Evolutionary conservation across 2,113 vertebrate species (phyloP).

Genomic region (Chaetops frenatus): DNA sequence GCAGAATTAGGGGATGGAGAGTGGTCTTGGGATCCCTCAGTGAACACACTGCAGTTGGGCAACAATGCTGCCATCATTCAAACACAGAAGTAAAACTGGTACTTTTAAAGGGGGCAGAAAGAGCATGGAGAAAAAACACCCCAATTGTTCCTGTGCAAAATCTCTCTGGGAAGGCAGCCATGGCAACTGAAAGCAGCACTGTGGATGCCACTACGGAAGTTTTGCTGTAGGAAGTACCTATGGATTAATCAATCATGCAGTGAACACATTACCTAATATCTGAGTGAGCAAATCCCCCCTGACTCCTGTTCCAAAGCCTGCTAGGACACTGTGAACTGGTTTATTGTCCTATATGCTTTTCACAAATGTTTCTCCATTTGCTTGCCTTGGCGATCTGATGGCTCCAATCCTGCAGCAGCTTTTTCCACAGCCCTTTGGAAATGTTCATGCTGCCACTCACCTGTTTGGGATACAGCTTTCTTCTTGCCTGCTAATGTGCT

Average conservation of each 20-base stretch:
- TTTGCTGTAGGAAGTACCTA: not conserved
- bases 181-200: not conserved
- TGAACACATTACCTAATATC: not conserved
- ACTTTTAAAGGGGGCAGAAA: not conserved
- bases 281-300: not conserved
- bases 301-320: not conserved
- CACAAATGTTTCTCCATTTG: not conserved
- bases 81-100: not conserved
- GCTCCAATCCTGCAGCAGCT: not conserved
- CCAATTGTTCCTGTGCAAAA: not conserved
- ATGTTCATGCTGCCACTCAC: not conserved
- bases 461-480: not conserved
- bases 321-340: not conserved
- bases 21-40: not conserved
- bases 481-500: not conserved
- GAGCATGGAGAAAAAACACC: not conserved
- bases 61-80: rapidly evolving
- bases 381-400: not conserved
- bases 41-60: not conserved
- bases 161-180: not conserved
- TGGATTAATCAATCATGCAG: not conserved
- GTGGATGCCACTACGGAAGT: not conserved
- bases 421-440: not conserved
- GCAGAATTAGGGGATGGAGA: not conserved
- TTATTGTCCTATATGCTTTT: not conserved